A percentile compares a stretch with the other conserved stretches of the same genome.
Conservation (phyloP, 2,113 vertebrate species). For the Trinectes maculatus region DNA sequence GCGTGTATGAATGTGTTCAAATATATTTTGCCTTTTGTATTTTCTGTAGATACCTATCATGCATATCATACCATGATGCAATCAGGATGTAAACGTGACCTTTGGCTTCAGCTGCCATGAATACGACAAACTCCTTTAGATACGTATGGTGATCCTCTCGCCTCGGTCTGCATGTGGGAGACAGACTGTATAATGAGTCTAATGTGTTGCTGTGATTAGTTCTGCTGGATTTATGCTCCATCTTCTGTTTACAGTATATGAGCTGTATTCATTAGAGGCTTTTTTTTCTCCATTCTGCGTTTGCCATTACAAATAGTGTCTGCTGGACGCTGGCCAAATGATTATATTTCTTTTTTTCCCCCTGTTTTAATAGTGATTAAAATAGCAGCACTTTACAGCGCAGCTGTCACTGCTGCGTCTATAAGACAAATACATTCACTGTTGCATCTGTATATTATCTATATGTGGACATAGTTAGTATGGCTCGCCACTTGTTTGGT, state of each 20-base stretch:
- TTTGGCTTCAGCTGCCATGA: slow-evolving; percentile 6
- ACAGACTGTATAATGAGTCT: slow-evolving; percentile 11
- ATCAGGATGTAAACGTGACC: slow-evolving; percentile 7
- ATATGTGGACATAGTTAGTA: too few relatives aligned
- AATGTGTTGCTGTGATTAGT: slow-evolving; percentile 30
- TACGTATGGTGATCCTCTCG: slow-evolving; percentile 11
- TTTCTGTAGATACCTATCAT: background rate
- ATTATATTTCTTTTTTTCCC: background rate
- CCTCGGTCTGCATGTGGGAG: slow-evolving; percentile 8
- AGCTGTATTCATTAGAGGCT: background rate
- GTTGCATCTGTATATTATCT: too few relatives aligned
- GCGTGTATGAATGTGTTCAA: background rate
- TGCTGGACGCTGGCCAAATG: background rate
- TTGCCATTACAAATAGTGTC: slow-evolving; percentile 6
- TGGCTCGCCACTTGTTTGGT: too few relatives aligned
- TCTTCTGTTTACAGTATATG: background rate
- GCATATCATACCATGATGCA: background rate
- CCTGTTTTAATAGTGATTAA: background rate
- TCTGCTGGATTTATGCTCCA: slow-evolving; percentile 20
- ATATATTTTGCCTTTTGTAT: background rate
- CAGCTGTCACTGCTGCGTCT: too few relatives aligned
- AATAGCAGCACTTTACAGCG: too few relatives aligned
- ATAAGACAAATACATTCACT: too few relatives aligned
- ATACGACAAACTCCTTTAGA: background rate
- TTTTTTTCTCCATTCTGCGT: background rate